Conservation (phyloP, 2,797 vertebrate genomes). For the Anableps anableps region DNA sequence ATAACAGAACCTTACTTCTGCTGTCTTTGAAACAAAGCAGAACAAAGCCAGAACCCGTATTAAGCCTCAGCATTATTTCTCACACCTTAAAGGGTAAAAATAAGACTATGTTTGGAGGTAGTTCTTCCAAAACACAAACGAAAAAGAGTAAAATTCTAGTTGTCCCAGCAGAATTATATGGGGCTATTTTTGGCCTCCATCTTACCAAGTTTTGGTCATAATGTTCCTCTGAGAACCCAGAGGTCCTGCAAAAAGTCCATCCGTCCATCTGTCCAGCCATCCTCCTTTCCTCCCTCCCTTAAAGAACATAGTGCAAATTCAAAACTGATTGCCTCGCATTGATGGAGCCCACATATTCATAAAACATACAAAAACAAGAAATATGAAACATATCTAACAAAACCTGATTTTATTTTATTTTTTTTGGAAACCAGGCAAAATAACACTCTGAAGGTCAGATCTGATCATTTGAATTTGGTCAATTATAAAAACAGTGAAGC, state of each 20-base stretch:
- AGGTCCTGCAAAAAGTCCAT: too few species aligned
- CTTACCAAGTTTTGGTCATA: too few species aligned
- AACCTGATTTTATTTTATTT: too few species aligned
- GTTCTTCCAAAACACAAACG: neutral
- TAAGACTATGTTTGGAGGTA: neutral
- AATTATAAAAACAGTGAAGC: neutral
- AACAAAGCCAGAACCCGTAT: neutral
- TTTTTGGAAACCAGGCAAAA: neutral
- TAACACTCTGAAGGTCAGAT: conserved; percentile 9
- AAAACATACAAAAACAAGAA: neutral
- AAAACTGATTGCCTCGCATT: neutral
- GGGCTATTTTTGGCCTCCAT: too few species aligned
- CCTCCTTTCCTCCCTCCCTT: too few species aligned
- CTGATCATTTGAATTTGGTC: neutral
- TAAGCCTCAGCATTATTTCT: neutral
- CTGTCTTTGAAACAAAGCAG: conserved; percentile 7
- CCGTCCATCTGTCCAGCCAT: too few species aligned
- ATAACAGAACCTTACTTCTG: neutral
- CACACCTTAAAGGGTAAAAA: neutral
- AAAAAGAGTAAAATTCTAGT: neutral
- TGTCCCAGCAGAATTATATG: neutral
- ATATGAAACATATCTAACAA: neutral
- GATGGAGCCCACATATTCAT: neutral
- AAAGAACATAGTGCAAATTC: too few species aligned
- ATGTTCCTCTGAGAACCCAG: too few species aligned